These are phyloP conservation scores for Apogon hyalosoma DNA, from an alignment of 2,797 vertebrate genomes.

Conservation along the genomic window DNA sequence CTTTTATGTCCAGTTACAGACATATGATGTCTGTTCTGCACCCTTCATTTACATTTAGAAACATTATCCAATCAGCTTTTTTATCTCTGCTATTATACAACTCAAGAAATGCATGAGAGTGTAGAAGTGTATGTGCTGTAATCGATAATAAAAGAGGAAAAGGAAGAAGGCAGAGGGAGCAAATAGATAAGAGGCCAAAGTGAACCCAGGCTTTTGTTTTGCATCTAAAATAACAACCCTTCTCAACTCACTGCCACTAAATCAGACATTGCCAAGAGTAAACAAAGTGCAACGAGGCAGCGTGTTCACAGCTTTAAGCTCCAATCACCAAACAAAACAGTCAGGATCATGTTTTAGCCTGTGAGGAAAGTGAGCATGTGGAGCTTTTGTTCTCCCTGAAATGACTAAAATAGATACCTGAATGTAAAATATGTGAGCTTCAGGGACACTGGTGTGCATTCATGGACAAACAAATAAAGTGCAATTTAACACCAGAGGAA, in stretches of 20 bases:
- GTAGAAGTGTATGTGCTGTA: neutral
- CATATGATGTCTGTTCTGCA: neutral
- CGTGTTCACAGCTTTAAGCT: constrained; percentile 23
- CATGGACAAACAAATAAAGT: constrained; percentile 44
- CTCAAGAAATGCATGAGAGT: neutral
- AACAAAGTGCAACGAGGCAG: constrained; percentile 53
- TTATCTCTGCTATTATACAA: neutral
- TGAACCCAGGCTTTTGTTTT: constrained; percentile 26
- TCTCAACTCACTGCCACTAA: constrained; percentile 31
- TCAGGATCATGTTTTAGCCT: constrained; percentile 61
- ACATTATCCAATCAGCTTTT: neutral
- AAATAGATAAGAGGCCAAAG: constrained; percentile 44
- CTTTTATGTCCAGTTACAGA: neutral
- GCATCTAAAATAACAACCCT: constrained; percentile 26
- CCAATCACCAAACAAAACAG: constrained; percentile 49
- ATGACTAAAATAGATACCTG: constrained; percentile 60
- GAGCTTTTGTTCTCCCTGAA: constrained; percentile 54
- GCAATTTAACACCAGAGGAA: constrained; percentile 58
- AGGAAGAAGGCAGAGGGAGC: neutral
- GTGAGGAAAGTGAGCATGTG: constrained; percentile 35
- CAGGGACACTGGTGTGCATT: constrained; percentile 27
- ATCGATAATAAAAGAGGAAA: neutral
- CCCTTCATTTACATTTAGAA: neutral
- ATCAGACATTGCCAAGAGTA: constrained; percentile 39
- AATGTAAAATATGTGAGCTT: constrained; percentile 26